Evolutionary conservation across 1,140 invertebrate species (phyloP), one percentile per base, ranked within the genome.

Genomic region (Euschistus heros): DNA sequence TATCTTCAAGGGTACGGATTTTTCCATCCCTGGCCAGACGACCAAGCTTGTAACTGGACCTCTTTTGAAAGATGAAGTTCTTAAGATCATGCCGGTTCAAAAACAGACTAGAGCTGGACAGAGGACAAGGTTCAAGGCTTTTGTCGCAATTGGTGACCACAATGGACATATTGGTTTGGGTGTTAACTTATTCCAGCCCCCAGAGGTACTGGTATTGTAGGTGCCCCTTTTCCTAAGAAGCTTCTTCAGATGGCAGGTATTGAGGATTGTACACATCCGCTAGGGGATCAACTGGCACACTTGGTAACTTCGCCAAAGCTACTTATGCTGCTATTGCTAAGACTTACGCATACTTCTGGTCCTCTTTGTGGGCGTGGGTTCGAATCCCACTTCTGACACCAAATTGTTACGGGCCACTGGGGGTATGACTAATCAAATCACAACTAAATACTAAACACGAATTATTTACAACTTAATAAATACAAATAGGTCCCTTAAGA

Each of bases 61-160:
- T 0, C 76, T 86, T 10, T 79, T 99, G 14, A 98, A 97, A 73
- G 97, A 99, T 80, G 97, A 99, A 76, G 97, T 91, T n/a, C 79
- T 99, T 42, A 99, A 99, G 78, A 99, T 99, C 74, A 98, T 98
- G 94, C 97, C 97, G 68, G 97, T 99, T 6, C 97, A 99, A 82
- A 99, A 99, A 77, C 97, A 99, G 78, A 99, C 97, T 6, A 86
- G 96, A 80, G 97, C 97, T 71, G 97, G 97, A 83, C 97, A 99
- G 78, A 86, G 97, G 74, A 99, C 97, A 8, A 87, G 97, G 74
- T 99, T 99, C 78, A 99, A 99, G 89, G 81, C 77, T 57, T 78
- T 78, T 70, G 77, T 78, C 52, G 96, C 96, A 67, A 97, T 99
- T 75, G 97, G 97, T 70, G 97, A 99, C 74, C 89, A 88, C 76